phyloP scores from a whole-genome alignment of 2,888 invertebrate species.

The Bhutanitis thaidina region DNA sequence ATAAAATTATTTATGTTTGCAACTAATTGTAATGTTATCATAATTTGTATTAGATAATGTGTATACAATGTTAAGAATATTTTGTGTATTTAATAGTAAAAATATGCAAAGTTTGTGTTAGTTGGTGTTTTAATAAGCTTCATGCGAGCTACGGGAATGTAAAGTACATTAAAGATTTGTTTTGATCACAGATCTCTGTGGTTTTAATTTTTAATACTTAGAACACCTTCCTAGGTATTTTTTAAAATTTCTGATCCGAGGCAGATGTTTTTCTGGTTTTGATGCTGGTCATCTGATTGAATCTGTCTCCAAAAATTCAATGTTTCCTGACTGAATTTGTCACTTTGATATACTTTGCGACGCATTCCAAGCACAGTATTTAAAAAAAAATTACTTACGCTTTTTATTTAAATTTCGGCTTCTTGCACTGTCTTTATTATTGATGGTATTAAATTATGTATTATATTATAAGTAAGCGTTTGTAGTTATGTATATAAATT shows the following conservation, averaged over 20 bases:
- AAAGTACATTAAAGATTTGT: conserved; percentile 63
- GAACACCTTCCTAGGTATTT: conserved; percentile 63
- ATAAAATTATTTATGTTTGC: conserved; percentile 67
- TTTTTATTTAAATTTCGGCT: conserved; percentile 43
- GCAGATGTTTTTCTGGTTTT: conserved; percentile 40
- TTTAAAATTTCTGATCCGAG: conserved; percentile 37
- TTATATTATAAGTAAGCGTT: conserved; percentile 28
- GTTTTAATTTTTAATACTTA: too few relatives aligned
- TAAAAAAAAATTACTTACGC: conserved; percentile 48
- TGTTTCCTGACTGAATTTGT: conserved; percentile 49
- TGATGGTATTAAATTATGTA: conserved; percentile 36
- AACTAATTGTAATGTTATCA: conserved; percentile 70
- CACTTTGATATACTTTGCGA: conserved; percentile 43
- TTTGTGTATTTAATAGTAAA: conserved; percentile 50
- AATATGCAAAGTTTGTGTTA: conserved; percentile 49
- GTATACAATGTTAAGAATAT: conserved; percentile 58
- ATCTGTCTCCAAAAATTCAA: conserved; percentile 40
- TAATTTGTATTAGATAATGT: conserved; percentile 55
- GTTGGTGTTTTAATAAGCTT: conserved; percentile 69
- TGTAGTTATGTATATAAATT: conserved; percentile 15
- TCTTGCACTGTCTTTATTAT: conserved; percentile 37
- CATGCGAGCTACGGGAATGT: conserved; percentile 52
- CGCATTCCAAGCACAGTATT: conserved; percentile 75
- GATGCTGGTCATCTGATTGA: conserved; percentile 61
- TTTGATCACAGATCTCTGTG: too few relatives aligned